Evolutionary conservation across 2,888 invertebrate species (phyloP).

Genomic region (Apamea crenata): DNA sequence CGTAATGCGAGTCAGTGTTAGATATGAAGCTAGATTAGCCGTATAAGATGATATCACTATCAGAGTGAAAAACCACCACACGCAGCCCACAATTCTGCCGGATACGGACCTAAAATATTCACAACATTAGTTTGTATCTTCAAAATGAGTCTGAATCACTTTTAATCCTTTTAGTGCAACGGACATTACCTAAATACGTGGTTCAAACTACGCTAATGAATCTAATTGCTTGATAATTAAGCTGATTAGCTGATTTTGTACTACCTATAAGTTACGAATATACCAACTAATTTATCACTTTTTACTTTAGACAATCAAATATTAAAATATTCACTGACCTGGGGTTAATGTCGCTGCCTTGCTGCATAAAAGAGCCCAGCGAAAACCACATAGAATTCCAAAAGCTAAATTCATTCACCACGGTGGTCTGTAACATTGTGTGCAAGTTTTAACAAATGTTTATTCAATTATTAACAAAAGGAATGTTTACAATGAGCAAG

Average conservation of each 20-base stretch:
- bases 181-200: not conserved
- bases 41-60: constrained; percentile 99
- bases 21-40: constrained; percentile 98
- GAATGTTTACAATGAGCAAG: constrained; percentile 1
- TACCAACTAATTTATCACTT: constrained; percentile 52
- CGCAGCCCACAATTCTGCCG: constrained; percentile 97
- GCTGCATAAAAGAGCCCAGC: constrained; percentile 99
- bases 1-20: constrained; percentile 98
- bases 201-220: not conserved
- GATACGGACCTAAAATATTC: constrained; percentile 92
- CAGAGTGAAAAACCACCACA: constrained; percentile 99
- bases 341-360: constrained; percentile 99
- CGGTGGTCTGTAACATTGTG: constrained; percentile 88
- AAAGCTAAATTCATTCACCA: constrained; percentile 98
- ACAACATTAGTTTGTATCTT: constrained; percentile 5
- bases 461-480: constrained; percentile 47
- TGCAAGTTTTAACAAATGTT: constrained; percentile 58
- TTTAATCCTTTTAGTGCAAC: not conserved
- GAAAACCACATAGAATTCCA: constrained; percentile 99
- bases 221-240: not conserved
- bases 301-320: constrained; percentile 60
- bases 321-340: constrained; percentile 91
- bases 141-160: not conserved
- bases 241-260: not conserved
- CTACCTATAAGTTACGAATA: not conserved